Base-by-base conservation (phyloP, 1,140 invertebrate genomes). In the Asbolus verrucosus region DNA sequence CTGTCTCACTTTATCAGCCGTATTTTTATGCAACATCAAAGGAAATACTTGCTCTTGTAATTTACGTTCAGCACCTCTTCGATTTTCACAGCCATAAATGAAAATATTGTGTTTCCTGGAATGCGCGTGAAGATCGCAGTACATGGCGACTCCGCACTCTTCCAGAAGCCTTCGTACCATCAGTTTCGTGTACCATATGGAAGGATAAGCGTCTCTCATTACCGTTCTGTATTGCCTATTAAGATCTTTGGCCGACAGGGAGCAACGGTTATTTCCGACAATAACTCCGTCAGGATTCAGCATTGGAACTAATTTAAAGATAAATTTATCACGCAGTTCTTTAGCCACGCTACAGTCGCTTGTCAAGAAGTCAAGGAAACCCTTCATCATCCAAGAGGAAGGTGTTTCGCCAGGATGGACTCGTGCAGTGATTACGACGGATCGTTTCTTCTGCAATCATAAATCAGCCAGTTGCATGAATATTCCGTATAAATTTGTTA, bases 391-490 rank as follows among this genome's bases (percentile, higher is more conserved):
- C 94, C 94, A 98, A 1, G 94, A 97, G 0, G 95, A 89, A 36
- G 96, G 97, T 15, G 93, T 94, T 83, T 98, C 96, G 4, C 95
- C 95, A n/a, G 96, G 96, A 85, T 98, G 96, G 11, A 98, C 96
- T 70, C 96, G 85, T 0, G 92, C 92, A 16, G 94, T 94, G 67
- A 98, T 88, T 18, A 98, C 91, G 62, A 97, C 88, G 0, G 91
- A 92, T 81, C 89, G 89, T 78, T 93, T 94, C 78, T 90, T 91
- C 89, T 91, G 75, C 16, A 80, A 80, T 21, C 8, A 19, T 24
- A 19, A 15, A 65, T 46, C 33, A 63, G 1, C n/a, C 11, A 9
- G 60, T 38, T 15, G 18, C 15, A 13, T 46, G 3, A 30, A 27
- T 54, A 4, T 36, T 14, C 0, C 31, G 19, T 61, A n/a, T n/a